These are phyloP conservation scores for Orientallactaga bullata DNA, from an alignment of 2,113 vertebrate species.

Conservation along the genomic window DNA sequence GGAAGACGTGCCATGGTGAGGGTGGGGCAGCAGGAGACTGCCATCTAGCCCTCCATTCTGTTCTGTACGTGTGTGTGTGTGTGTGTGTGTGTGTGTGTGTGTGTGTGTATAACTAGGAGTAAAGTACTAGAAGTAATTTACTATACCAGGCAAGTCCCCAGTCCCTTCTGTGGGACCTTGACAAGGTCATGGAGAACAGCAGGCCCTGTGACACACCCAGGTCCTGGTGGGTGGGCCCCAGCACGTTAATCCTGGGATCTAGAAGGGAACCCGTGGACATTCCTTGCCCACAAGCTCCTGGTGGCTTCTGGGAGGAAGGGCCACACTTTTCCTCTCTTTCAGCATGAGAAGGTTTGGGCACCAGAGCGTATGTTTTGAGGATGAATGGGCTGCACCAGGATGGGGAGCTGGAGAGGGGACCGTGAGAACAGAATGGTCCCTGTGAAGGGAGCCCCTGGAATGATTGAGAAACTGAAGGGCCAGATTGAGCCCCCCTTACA, in stretches of 20 bases:
- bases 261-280: background rate
- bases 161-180: background rate
- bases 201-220: background rate
- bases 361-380: background rate
- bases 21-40: background rate
- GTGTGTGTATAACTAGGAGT: no score
- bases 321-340: background rate
- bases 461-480: background rate
- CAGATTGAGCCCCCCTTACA: background rate
- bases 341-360: rapidly evolving
- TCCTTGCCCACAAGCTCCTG: rapidly evolving
- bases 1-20: rapidly evolving
- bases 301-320: rapidly evolving
- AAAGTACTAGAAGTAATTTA: background rate
- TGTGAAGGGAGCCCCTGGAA: background rate
- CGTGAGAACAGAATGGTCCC: background rate
- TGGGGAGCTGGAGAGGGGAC: background rate
- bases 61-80: background rate
- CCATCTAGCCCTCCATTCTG: rapidly evolving
- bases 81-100: no score
- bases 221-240: rapidly evolving
- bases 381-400: background rate
- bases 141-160: background rate
- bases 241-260: background rate
- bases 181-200: rapidly evolving